Evolutionary conservation across 1,140 invertebrate species (phyloP).

Genomic region (Sminthurinus signatus): DNA sequence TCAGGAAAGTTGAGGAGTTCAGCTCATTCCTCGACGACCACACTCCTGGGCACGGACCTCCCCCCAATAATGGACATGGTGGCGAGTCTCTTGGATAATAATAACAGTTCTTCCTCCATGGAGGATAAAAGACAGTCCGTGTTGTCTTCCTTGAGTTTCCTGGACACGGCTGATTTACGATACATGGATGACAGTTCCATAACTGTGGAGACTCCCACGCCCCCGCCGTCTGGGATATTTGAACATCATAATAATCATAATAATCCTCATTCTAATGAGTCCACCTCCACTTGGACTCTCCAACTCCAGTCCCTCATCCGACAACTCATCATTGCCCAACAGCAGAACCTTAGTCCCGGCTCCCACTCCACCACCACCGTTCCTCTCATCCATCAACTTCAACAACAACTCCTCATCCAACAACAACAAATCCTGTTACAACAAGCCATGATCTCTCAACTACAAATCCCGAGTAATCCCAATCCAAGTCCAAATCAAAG

Average conservation of each 20-base stretch:
- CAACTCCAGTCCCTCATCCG: constrained; percentile 38
- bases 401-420: constrained; percentile 39
- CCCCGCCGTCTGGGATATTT: constrained; percentile 25
- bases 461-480: constrained; percentile 43
- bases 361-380: constrained; percentile 33
- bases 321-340: constrained; percentile 39
- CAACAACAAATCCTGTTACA: constrained; percentile 48
- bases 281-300: constrained; percentile 26
- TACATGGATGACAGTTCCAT: constrained; percentile 88
- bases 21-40: constrained; percentile 39
- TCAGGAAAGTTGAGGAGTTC: constrained; percentile 18
- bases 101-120: constrained; percentile 39
- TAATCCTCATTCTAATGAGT: no score
- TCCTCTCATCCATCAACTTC: constrained; percentile 44
- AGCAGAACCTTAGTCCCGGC: constrained; percentile 35
- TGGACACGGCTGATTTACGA: constrained; percentile 71
- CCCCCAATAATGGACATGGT: constrained; percentile 32
- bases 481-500: not conserved
- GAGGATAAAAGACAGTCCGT: constrained; percentile 59
- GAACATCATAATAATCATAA: constrained; percentile 13
- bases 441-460: constrained; percentile 49
- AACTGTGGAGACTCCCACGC: constrained; percentile 51
- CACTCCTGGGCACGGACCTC: constrained; percentile 30
- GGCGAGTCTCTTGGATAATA: constrained; percentile 48
- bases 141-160: constrained; percentile 54